Conservation (phyloP, 2,113 vertebrate genomes). For the Nycticebus coucang region DNA sequence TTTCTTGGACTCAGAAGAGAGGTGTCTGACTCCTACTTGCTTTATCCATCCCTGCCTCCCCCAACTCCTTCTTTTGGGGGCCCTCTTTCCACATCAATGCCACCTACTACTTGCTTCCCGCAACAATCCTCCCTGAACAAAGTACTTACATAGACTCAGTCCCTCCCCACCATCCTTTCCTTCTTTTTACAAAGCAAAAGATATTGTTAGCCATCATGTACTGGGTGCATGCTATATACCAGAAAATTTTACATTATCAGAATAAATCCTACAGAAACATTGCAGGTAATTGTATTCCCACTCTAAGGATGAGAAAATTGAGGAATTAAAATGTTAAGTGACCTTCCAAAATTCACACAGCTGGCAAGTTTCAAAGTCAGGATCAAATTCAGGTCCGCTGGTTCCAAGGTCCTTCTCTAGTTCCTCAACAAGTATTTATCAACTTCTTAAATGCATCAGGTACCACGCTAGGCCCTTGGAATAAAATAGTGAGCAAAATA, state of each 20-base stretch:
- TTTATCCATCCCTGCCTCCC: background rate
- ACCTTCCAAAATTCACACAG: background rate
- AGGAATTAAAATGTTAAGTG: background rate
- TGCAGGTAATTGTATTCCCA: background rate
- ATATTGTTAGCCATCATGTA: background rate
- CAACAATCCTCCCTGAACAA: background rate
- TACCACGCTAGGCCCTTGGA: background rate
- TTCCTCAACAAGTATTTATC: background rate
- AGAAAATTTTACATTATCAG: background rate
- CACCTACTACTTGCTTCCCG: background rate
- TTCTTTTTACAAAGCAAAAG: slow-evolving; percentile 12
- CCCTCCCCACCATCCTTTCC: background rate
- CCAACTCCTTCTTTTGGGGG: background rate
- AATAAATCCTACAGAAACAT: background rate
- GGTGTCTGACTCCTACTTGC: background rate
- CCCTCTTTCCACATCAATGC: background rate
- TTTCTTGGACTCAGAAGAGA: background rate
- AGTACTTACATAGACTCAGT: background rate
- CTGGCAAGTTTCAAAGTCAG: background rate
- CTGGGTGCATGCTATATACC: background rate
- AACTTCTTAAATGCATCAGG: background rate
- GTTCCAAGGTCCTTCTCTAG: background rate
- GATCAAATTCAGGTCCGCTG: background rate
- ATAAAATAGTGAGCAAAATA: background rate
- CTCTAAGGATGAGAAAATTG: background rate